Evolutionary conservation across 2,113 vertebrate species (phyloP).

Genomic region (Delphinapterus leucas): DNA sequence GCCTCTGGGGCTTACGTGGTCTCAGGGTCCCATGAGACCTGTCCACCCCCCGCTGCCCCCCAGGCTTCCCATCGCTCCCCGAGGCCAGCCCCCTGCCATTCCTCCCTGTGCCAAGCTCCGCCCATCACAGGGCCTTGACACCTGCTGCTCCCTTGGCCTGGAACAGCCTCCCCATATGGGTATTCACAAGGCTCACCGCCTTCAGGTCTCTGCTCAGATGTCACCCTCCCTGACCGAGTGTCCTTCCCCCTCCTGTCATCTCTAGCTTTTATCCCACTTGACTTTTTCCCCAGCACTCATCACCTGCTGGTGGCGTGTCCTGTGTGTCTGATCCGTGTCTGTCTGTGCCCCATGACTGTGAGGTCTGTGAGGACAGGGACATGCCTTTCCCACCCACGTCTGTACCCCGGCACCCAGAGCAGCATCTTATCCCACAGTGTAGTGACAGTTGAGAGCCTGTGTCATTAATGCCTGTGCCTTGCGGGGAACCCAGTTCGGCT

Average conservation of each 20-base stretch:
- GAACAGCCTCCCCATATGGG: neutral
- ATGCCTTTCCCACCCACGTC: neutral
- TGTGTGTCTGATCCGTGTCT: neutral
- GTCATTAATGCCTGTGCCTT: neutral
- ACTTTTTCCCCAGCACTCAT: neutral
- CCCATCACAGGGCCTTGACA: neutral
- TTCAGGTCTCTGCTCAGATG: neutral
- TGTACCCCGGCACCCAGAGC: neutral
- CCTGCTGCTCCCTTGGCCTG: neutral
- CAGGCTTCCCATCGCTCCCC: neutral
- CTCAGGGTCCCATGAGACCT: accelerated
- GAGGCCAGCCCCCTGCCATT: neutral
- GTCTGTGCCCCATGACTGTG: neutral
- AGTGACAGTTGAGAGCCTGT: neutral
- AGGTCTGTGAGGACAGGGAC: neutral
- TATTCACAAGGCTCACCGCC: neutral
- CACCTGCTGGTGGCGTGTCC: neutral
- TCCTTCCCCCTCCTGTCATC: neutral
- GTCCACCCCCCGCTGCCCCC: neutral
- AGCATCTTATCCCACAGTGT: too few relatives aligned
- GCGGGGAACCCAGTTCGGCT: accelerated
- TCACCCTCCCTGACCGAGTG: neutral
- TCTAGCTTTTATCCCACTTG: neutral
- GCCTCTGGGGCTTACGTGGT: neutral
- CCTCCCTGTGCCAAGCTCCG: neutral